Evolutionary conservation across 2,113 vertebrate genomes (phyloP), one percentile per base, ranked within the genome.

Genomic region (Solea senegalensis): DNA sequence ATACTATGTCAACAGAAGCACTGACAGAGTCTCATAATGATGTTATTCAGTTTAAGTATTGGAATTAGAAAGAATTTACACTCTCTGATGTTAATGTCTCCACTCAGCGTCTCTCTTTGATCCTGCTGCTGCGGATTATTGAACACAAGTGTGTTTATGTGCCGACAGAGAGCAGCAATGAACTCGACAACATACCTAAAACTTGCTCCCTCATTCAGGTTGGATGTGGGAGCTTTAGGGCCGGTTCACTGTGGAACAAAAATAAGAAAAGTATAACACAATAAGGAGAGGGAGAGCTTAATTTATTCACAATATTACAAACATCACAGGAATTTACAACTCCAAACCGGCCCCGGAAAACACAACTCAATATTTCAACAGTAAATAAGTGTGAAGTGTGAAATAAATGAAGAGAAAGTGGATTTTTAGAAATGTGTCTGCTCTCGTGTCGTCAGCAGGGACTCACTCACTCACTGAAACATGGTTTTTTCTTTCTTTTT

Each of bases 221-320:
- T 34, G 34, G 34, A 34, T 6, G 5, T 34, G 34, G 34, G 34
- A 6, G 34, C 5, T 34, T 34, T 21, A 21, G 21, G 21, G 21
- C 21, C 21, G 21, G 52, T 27, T 54, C 27, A 11, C 52, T 16
- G 13, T n/a, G 41, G n/a, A 45, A n/a, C 14, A 46, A 8, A 53
- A 49, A 59, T 7, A 3, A 48, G 9, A 69, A 61, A 66, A 39
- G 28, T 13, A 12, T 7, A 14, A 14, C 27, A 56, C n/a, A 7
- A 6, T 50, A 53, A 49, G 27, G 60, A 72, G 71, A 80, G 74
- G 78, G 75, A 71, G 70, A 81, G 60, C 82, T 89, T 88, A 69
- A 87, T 94, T 93, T 92, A 93, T 92, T 93, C 88, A 92, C 88
- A 87, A 87, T 86, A 86, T 83, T 80, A 90, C 89, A 90, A 93